Evolutionary conservation across 2,888 invertebrate genomes (phyloP).

Genomic region (Mimachlamys varia): DNA sequence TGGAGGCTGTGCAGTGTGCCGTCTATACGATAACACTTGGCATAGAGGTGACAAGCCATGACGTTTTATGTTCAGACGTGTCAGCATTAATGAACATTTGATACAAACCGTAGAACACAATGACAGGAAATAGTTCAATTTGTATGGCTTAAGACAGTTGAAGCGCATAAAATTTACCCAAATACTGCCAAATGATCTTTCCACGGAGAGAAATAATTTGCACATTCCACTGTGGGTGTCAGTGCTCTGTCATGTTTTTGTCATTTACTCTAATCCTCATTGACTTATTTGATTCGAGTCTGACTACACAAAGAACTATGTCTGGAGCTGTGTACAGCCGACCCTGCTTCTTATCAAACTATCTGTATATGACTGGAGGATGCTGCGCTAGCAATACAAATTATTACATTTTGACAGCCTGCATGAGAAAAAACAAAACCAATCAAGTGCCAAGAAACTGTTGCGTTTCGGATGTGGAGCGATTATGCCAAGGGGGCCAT

Average conservation of each 20-base stretch:
- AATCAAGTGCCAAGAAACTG: constrained; percentile 29
- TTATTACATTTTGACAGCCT: constrained; percentile 5
- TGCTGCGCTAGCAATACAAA: neutral
- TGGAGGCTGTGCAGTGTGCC: neutral
- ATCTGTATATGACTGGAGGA: neutral
- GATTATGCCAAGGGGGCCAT: neutral
- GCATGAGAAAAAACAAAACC: constrained; percentile 14
- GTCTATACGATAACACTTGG: neutral
- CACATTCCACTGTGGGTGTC: constrained; percentile 38
- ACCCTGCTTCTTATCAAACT: constrained; percentile 14
- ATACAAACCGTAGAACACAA: constrained; percentile 37
- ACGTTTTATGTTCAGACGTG: constrained; percentile 37
- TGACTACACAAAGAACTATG: neutral
- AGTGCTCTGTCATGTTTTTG: constrained; percentile 37
- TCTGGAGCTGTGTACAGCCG: constrained; percentile 24
- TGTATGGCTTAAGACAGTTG: constrained; percentile 37
- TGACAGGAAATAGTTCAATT: constrained; percentile 40
- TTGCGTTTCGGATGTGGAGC: constrained; percentile 21
- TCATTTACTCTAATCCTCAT: neutral
- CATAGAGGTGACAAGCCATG: constrained; percentile 38
- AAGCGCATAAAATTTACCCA: constrained; percentile 37
- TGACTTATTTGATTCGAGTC: constrained; percentile 21
- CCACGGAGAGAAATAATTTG: constrained; percentile 39
- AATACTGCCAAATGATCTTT: constrained; percentile 37
- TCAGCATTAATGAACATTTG: constrained; percentile 39